Evolutionary conservation across 2,113 vertebrate genomes (phyloP), one percentile per base, ranked within the genome.

Genomic region (Xiphophorus hellerii): DNA sequence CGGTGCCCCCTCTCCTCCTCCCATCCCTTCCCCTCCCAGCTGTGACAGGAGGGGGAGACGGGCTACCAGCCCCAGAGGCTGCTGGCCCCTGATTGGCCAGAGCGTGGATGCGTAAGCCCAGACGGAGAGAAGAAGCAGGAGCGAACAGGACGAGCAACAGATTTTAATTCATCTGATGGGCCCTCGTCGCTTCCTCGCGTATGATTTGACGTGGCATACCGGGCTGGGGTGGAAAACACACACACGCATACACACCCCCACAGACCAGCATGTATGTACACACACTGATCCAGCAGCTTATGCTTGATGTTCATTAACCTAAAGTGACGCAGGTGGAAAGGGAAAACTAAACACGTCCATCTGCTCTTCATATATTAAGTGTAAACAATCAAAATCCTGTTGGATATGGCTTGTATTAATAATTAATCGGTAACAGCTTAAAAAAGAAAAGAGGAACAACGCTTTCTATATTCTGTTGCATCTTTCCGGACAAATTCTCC

Each of bases 111-210:
- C 86, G 73, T 88, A 89, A 88, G 51, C 77, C 81, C 14, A n/a
- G 62, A 20, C 51, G 44, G 79, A 62, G 69, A 15, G 79, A 69
- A 61, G 63, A 39, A 71, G 30, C 64, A 11, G 71, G 31, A 51
- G 30, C 7, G 62, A 71, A 48, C 67, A 80, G 91, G 83, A 86
- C 88, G 86, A 87, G 89, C 80, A 71, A 81, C 75, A 78, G 71
- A 84, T 87, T 92, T 89, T 92, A 93, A 93, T 93, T 93, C 86
- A 92, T 88, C 85, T 77, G 90, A 92, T 93, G 88, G 51, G 89
- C 73, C 82, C 83, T 74, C 64, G 5, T 89, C 78, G 87, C 42
- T 86, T 80, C 69, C 84, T 81, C 72, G 13, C 42, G 51, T 69
- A 82, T 87, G 86, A 92, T 91, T 74, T 80, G 76, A 90, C 66